Conservation (phyloP, 2,888 invertebrate genomes). For the Zaprionus obscuricornis region DNA sequence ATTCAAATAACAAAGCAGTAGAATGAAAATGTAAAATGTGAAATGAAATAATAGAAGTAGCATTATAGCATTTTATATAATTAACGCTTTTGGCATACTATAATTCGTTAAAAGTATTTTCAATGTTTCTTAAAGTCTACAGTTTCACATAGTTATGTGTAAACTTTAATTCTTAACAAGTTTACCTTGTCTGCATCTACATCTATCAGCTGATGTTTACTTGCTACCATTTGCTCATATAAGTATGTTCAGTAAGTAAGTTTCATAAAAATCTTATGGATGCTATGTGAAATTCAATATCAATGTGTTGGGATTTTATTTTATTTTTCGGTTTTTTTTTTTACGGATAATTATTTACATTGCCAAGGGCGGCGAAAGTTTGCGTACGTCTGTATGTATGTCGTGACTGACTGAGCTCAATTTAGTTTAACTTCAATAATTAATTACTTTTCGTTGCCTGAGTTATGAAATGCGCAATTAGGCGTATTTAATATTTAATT, state of each 20-base stretch:
- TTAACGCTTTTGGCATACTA: slow-evolving; percentile 43
- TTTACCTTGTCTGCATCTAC: too few relatives aligned
- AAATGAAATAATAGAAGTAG: not conserved
- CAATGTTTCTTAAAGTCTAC: not conserved
- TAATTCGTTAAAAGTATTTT: too few relatives aligned
- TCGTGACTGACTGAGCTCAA: slow-evolving; percentile 64
- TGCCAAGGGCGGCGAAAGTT: slow-evolving; percentile 22
- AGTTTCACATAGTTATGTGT: slow-evolving; percentile 5
- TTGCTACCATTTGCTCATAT: too few relatives aligned
- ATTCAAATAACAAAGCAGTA: too few relatives aligned
- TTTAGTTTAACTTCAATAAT: slow-evolving; percentile 77
- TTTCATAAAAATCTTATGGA: too few relatives aligned
- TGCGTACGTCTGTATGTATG: slow-evolving; percentile 33
- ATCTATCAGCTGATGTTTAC: too few relatives aligned
- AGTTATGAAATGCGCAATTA: slow-evolving; percentile 80
- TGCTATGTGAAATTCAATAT: too few relatives aligned
- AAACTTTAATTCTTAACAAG: slow-evolving; percentile 8
- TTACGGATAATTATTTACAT: slow-evolving; percentile 33
- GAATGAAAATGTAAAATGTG: too few relatives aligned
- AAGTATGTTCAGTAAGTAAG: too few relatives aligned
- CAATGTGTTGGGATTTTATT: not conserved
- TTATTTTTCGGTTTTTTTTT: slow-evolving; percentile 8
- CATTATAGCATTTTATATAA: slow-evolving; percentile 27
- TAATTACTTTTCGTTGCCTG: slow-evolving; percentile 73
- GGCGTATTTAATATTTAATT: slow-evolving; percentile 78